These are phyloP conservation scores for Nomada ferruginata DNA, from an alignment of 2,888 invertebrate species.

Conservation along the genomic window DNA sequence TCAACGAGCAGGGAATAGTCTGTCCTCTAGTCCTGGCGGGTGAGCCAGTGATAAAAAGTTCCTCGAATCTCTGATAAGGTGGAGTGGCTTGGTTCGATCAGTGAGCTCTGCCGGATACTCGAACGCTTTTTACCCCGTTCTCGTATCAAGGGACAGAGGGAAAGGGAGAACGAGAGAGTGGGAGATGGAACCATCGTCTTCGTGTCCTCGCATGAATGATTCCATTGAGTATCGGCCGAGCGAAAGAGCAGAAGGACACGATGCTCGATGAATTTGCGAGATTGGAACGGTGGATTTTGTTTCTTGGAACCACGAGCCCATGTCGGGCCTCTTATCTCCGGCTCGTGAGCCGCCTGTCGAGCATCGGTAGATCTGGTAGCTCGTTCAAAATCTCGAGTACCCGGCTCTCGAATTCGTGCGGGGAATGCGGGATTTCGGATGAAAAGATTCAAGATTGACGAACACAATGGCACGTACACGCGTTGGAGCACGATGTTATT, in stretches of 20 bases:
- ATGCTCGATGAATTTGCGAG: conserved; percentile 49
- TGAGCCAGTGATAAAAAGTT: conserved; percentile 34
- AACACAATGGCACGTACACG: no score
- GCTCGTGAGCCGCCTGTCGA: no score
- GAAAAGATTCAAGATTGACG: no score
- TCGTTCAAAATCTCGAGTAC: no score
- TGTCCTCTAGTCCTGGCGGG: conserved; percentile 2
- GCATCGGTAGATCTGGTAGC: no score
- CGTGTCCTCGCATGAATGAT: conserved; percentile 76
- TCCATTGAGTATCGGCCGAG: conserved; percentile 73
- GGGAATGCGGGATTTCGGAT: no score
- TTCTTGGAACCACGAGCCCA: conserved; percentile 27
- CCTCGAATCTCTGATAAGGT: conserved; percentile 52
- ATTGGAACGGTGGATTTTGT: conserved; percentile 35
- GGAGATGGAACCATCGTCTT: neutral
- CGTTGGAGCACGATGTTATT: no score
- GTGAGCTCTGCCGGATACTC: conserved; percentile 29
- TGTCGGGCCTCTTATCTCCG: neutral
- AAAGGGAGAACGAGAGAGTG: neutral
- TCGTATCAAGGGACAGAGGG: conserved; percentile 22
- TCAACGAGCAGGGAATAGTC: neutral
- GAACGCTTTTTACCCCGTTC: conserved; percentile 31
- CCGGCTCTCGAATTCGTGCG: no score
- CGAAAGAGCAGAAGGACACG: conserved; percentile 14
- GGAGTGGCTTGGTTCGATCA: conserved; percentile 34